phyloP scores from a whole-genome alignment of 1,140 invertebrate genomes.

The Bursaphelenchus mucronatus region DNA sequence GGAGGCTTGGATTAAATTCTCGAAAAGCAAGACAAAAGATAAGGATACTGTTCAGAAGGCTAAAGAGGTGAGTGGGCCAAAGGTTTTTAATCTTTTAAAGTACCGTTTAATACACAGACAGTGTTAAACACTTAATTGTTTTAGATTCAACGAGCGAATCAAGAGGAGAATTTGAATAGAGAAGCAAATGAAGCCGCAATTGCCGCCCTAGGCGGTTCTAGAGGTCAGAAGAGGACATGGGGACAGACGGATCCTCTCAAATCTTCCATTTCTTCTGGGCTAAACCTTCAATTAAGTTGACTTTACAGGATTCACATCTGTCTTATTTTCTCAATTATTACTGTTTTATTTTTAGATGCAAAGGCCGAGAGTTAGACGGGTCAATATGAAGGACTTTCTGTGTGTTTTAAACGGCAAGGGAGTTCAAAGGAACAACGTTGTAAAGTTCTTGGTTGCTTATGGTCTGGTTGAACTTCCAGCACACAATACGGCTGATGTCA shows the following conservation, averaged over 20 bases:
- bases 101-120: conserved; percentile 22
- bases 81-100: conserved; percentile 11
- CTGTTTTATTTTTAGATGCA: conserved; percentile 30
- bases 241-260: neutral
- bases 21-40: conserved; percentile 42
- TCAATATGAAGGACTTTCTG: conserved; percentile 46
- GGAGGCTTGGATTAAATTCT: conserved; percentile 33
- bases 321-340: conserved; percentile 18
- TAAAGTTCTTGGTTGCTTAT: conserved; percentile 9
- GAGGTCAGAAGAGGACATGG: conserved; percentile 14
- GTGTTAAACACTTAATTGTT: conserved; percentile 3
- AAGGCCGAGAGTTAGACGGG: conserved; percentile 37
- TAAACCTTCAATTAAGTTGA: conserved; percentile 26
- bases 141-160: conserved; percentile 44
- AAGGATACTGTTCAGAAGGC: conserved; percentile 43
- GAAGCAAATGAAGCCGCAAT: conserved; percentile 47
- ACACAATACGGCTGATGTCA: neutral
- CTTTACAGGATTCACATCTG: neutral
- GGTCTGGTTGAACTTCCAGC: neutral
- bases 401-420: conserved; percentile 19
- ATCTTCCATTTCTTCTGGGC: conserved; percentile 3
- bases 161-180: conserved; percentile 38
- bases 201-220: conserved; percentile 37
- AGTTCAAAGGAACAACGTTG: neutral
- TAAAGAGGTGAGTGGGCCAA: conserved; percentile 29